Evolutionary conservation across 1,140 invertebrate genomes (phyloP).

Genomic region (Cyclina sinensis): DNA sequence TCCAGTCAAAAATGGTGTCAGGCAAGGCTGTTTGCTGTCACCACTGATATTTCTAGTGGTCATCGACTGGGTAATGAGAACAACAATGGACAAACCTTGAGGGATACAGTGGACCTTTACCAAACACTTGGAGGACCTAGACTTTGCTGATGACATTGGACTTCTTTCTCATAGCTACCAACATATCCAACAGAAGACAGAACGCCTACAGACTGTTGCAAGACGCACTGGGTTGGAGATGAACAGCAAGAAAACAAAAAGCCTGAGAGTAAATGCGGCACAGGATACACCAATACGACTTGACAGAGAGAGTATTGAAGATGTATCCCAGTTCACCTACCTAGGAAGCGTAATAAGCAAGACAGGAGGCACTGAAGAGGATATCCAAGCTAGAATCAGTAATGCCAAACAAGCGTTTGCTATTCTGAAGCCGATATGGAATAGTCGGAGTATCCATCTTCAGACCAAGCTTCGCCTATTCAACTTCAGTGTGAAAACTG

Average conservation of each 20-base stretch:
- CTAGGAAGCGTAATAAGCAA: conserved; percentile 53
- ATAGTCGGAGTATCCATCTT: not conserved
- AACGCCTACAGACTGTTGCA: not conserved
- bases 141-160: conserved; percentile 60
- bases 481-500: conserved; percentile 67
- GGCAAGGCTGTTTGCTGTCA: conserved; percentile 64
- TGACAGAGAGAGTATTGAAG: conserved; percentile 34
- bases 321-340: conserved; percentile 46
- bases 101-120: conserved; percentile 57
- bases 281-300: not conserved
- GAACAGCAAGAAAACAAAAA: conserved; percentile 54
- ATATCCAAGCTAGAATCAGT: conserved; percentile 41
- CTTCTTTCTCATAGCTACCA: conserved; percentile 43
- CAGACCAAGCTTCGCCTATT: conserved; percentile 38
- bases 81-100: not conserved
- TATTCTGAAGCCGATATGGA: not conserved
- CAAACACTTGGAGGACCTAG: conserved; percentile 57
- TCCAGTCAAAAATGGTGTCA: conserved; percentile 60
- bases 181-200: conserved; percentile 8
- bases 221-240: conserved; percentile 2
- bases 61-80: conserved; percentile 54
- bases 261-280: conserved; percentile 32
- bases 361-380: conserved; percentile 41
- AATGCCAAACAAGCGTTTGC: not conserved
- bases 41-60: conserved; percentile 62